Evolutionary conservation across 2,888 invertebrate species (phyloP).

Genomic region (Scaptomyza reducta): DNA sequence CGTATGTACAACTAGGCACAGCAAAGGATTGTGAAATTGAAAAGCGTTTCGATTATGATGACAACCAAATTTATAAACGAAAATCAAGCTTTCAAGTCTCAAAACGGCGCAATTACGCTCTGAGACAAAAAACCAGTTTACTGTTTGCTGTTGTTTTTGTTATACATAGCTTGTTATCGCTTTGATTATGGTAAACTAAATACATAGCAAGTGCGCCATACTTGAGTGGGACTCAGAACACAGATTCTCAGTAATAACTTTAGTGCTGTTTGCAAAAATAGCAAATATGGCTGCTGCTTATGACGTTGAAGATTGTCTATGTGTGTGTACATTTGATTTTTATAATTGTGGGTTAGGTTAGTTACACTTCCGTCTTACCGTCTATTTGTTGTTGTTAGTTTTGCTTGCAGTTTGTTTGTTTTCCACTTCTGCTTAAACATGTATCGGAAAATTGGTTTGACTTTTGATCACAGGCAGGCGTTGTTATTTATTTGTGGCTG

Average conservation of each 20-base stretch:
- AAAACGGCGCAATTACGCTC: conserved; percentile 29
- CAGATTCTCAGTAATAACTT: conserved; percentile 42
- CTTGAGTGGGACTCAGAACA: conserved; percentile 29
- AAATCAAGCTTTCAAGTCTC: conserved; percentile 6
- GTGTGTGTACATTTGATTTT: background rate
- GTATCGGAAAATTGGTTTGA: background rate
- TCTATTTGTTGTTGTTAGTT: conserved; percentile 13
- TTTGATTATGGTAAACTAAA: conserved; percentile 36
- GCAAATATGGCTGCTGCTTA: conserved; percentile 56
- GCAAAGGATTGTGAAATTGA: conserved; percentile 53
- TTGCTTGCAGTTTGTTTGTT: conserved; percentile 17
- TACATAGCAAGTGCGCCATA: conserved; percentile 20
- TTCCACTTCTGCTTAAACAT: conserved; percentile 18
- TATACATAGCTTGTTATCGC: conserved; percentile 30
- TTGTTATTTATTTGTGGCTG: conserved; percentile 13
- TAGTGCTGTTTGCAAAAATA: conserved; percentile 59
- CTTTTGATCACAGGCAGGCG: conserved; percentile 11
- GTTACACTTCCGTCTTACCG: conserved; percentile 55
- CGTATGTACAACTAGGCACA: conserved; percentile 5
- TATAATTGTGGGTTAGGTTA: conserved; percentile 53
- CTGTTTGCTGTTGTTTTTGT: conserved; percentile 9
- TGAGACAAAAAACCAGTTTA: conserved; percentile 42
- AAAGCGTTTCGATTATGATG: conserved; percentile 18
- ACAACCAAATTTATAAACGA: conserved; percentile 12
- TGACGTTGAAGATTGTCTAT: conserved; percentile 5